These are phyloP conservation scores for Catalaphyllia jardinei DNA, from an alignment of 64 coral and sea anemone species.

Conservation along the genomic window DNA sequence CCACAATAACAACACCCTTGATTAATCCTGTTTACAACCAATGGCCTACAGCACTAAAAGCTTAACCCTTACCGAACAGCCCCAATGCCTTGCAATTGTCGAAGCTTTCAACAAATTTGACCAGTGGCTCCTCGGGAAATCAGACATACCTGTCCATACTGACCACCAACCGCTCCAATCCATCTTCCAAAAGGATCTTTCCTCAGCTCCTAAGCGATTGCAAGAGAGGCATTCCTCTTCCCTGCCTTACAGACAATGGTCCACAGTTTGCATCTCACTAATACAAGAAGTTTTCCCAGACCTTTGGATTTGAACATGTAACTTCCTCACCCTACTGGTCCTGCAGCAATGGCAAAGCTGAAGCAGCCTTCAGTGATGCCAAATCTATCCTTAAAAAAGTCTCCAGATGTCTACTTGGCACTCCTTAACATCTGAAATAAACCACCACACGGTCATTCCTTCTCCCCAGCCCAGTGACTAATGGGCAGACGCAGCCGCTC, in stretches of 20 bases:
- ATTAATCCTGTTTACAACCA: constrained; percentile 48
- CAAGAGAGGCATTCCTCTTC: constrained; percentile 29
- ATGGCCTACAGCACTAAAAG: constrained; percentile 50
- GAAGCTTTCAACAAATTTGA: constrained; percentile 60
- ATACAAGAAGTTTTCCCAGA: constrained; percentile 43
- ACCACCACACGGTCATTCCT: constrained; percentile 33
- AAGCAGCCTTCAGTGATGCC: too few species aligned
- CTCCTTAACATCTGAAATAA: constrained; percentile 58
- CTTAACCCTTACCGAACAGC: constrained; percentile 45
- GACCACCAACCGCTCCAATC: constrained; percentile 34
- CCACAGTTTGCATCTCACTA: constrained; percentile 33
- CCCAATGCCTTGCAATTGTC: constrained; percentile 50
- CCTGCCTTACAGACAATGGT: constrained; percentile 40
- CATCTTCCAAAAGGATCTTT: constrained; percentile 52
- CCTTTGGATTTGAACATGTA: constrained; percentile 30
- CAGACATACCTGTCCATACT: constrained; percentile 41
- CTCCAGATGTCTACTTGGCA: constrained; percentile 33
- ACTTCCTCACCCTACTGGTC: constrained; percentile 33
- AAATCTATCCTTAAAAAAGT: too few species aligned
- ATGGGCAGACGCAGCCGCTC: constrained; percentile 25
- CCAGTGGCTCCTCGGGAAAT: constrained; percentile 59
- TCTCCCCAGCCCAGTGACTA: constrained; percentile 43
- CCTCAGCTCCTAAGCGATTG: constrained; percentile 33
- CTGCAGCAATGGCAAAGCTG: too few species aligned
- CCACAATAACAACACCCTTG: constrained; percentile 22